A percentile compares a stretch with the other conserved stretches of the same genome.
These are phyloP conservation scores for Craseonycteris thonglongyai DNA, from an alignment of 2,113 vertebrate genomes.

Conservation along the genomic window DNA sequence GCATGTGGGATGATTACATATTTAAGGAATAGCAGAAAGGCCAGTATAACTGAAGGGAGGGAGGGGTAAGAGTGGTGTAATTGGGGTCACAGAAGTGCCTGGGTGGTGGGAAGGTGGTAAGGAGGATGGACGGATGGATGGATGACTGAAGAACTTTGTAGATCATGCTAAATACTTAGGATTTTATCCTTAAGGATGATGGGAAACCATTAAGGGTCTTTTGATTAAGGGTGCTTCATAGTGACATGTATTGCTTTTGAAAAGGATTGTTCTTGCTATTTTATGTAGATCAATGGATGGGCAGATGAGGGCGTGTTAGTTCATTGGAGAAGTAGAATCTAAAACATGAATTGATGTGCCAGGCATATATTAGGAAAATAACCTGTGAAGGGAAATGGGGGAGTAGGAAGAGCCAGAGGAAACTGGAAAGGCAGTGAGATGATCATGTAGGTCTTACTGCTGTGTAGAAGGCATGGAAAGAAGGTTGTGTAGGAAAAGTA, in stretches of 20 bases:
- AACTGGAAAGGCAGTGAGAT: background rate
- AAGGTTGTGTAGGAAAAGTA: background rate
- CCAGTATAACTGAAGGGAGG: background rate
- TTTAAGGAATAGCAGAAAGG: background rate
- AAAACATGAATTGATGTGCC: background rate
- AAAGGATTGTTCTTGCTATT: background rate
- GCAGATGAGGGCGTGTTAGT: background rate
- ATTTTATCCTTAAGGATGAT: background rate
- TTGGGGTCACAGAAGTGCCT: background rate
- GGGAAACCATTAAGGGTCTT: background rate
- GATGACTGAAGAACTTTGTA: background rate
- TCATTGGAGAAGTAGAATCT: background rate
- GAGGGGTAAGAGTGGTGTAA: background rate
- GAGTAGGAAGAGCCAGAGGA: background rate
- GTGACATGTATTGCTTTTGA: background rate
- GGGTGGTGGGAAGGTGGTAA: background rate
- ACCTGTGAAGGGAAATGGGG: background rate
- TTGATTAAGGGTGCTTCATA: background rate
- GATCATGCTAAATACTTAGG: too few species aligned
- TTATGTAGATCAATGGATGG: background rate
- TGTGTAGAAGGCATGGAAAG: background rate
- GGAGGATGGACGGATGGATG: background rate
- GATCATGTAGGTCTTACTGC: background rate
- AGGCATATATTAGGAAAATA: background rate
- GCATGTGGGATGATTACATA: background rate